Evolutionary conservation across 2,888 invertebrate species (phyloP), one percentile per base, ranked within the genome.

Genomic region (Sylvicola cinctus): DNA sequence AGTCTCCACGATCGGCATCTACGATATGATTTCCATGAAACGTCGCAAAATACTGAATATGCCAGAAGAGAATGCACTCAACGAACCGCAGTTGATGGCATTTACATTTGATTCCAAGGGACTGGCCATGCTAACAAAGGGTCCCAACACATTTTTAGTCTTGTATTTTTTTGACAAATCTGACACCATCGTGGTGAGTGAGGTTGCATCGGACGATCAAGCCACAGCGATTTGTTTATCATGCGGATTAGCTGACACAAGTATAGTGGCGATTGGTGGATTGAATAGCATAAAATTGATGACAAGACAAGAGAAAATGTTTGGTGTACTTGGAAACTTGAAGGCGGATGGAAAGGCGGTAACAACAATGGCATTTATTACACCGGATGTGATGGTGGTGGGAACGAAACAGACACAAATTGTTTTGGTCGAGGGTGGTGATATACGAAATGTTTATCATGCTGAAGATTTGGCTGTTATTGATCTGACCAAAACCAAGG

Each of bases 101-200:
- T 88, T 93, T 47, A 78, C 83, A 1, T 71, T 63, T 39, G 90
- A 91, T 51, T 81, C 77, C 2, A 80, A 79, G 50, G 74, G 75
- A 42, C 52, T 93, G 10, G 70, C 78, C 2, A 70, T 78, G 1
- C 70, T 91, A 20, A 79, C 81, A 1, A 79, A 79, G 3, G 74
- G 75, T 39, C 85, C 88, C 0, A 87, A 52, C n/a, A 52, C 54
- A 38, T 50, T 46, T 34, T 30, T 58, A 3, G 87, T 51, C 77
- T 78, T 74, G 72, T 67, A 44, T 61, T 83, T 58, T 65, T 83
- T 48, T 72, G 76, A 57, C 80, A 83, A 62, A 74, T 76, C 50
- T 70, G 79, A 74, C 25, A 51, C 54, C 0, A 44, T 52, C 14
- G 44, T 52, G 16, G 51, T 52, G 35, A 50, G 47, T 1, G 46